A percentile compares a stretch with the other conserved stretches of the same genome.
Evolutionary conservation across 1,140 invertebrate species (phyloP).

Genomic region (Drosophila funebris): DNA sequence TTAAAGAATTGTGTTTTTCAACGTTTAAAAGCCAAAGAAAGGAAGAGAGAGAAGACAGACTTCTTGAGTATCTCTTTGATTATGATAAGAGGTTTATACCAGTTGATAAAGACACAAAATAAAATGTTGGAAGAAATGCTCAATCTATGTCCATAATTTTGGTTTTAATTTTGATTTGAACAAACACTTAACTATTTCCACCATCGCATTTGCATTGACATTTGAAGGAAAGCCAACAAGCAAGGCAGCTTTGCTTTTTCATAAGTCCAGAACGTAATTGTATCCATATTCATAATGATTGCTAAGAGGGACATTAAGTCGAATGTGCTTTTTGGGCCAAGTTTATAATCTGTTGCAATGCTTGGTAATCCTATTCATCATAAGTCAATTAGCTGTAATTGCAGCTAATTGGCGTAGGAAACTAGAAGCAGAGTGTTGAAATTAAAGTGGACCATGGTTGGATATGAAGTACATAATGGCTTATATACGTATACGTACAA

Average conservation of each 20-base stretch:
- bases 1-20: background rate
- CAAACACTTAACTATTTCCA: no score
- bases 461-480: constrained; percentile 3
- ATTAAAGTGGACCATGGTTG: constrained; percentile 3
- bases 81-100: constrained; percentile 7
- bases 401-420: constrained; percentile 48
- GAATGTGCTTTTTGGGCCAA: background rate
- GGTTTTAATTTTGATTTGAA: no score
- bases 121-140: no score
- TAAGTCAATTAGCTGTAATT: constrained; percentile 58
- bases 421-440: constrained; percentile 14
- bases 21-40: background rate
- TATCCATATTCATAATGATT: no score
- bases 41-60: no score
- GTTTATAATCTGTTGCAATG: background rate
- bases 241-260: no score
- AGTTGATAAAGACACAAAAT: background rate
- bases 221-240: no score
- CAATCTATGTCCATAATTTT: no score
- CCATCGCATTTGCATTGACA: no score
- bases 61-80: background rate
- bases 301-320: no score
- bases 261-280: no score
- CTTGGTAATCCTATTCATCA: constrained; percentile 34
- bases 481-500: background rate